These are phyloP conservation scores for Serilophus lunatus DNA, from an alignment of 2,113 vertebrate genomes.

Conservation along the genomic window DNA sequence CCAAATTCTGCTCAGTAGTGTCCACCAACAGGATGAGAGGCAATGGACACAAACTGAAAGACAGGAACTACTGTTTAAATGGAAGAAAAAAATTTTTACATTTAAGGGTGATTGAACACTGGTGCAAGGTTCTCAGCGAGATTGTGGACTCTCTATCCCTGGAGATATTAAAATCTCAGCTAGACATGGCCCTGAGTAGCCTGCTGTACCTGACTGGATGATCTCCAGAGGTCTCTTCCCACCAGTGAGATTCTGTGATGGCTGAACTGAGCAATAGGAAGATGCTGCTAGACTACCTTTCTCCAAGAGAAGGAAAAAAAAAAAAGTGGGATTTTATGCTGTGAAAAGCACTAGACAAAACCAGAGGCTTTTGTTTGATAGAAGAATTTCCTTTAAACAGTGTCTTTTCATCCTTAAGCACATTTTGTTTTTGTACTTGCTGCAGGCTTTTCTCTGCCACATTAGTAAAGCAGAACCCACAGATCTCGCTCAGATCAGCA, in stretches of 20 bases:
- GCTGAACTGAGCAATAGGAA: background rate
- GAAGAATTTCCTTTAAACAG: background rate
- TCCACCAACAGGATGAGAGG: background rate
- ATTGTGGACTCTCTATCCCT: background rate
- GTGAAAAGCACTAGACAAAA: background rate
- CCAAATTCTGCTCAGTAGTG: background rate
- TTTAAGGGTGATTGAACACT: background rate
- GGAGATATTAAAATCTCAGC: background rate
- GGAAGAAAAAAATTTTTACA: background rate
- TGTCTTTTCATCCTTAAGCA: background rate
- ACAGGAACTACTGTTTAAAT: background rate
- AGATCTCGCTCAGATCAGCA: background rate
- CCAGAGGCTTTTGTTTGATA: background rate
- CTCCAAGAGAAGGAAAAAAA: background rate
- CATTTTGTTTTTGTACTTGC: background rate
- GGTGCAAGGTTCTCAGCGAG: fast-evolving
- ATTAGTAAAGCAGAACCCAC: background rate
- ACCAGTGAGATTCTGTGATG: background rate
- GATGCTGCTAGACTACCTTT: background rate
- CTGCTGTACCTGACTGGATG: background rate
- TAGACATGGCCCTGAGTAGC: background rate
- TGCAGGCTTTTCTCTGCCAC: background rate
- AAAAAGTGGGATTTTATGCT: background rate
- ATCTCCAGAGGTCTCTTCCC: background rate
- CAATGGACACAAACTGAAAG: background rate